Base-by-base conservation (phyloP, 2,113 vertebrate genomes). In the Lontra canadensis region DNA sequence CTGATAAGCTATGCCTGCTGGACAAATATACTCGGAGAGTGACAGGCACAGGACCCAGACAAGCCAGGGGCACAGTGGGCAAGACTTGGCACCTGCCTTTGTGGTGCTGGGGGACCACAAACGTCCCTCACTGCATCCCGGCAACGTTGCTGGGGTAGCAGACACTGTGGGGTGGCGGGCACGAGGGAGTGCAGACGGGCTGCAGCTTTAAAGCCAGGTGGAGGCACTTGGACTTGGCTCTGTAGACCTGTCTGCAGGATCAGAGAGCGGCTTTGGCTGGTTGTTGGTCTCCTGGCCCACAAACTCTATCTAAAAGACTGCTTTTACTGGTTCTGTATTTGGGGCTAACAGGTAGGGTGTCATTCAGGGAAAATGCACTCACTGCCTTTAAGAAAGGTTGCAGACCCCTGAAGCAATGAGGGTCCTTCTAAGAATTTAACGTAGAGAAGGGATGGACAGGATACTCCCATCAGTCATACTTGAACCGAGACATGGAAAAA, bases 111-210 rank as follows among this genome's bases (percentile, higher is more conserved):
- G 44, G 21, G 21, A 47, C 39, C 9, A 0, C 61, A 42, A 15
- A 26, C 7, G 1, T 34, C 59, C 36, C 17, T 15, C 21, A 10
- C 71, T 36, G 2, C 1, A 2, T 63, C 44, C 42, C 26, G 14
- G 31, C 2, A 11, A 10, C 23, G 39, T 4, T 7, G 34, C 84
- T 13, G 2, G 21, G 49, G 44, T 14, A 18, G 23, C 17, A 10
- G 55, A 26, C 76, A 44, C 44, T 6, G 0, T 36, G 36, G 69
- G 25, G 39, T 42, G 1, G 0, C 9, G 11, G 31, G n/a, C 8
- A 0, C 55, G 26, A 36, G 6, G 7, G 36, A 1, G 20, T 9
- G n/a, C 18, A n/a, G 34, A 26, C 1, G 44, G 55, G 71, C 63
- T 44, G 59, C 36, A 3, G 17, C 36, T 25, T 34, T 21, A 0